phyloP scores from a whole-genome alignment of 2,888 invertebrate genomes.

The Megalurothrips usitatus region DNA sequence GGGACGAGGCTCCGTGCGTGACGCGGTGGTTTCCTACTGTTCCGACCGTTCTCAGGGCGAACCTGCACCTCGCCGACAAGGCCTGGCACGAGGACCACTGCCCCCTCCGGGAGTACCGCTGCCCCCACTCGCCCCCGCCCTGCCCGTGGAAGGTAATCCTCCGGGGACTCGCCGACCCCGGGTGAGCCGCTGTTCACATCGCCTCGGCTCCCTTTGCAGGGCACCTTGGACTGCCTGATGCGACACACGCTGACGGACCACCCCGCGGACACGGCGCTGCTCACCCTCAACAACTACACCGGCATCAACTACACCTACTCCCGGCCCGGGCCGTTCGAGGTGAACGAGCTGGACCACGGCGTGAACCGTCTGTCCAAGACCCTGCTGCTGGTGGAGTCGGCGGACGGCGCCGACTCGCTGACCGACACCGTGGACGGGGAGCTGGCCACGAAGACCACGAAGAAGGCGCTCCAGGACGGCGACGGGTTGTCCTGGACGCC shows the following conservation, averaged over 20 bases:
- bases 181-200: background rate
- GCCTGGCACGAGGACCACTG: slow-evolving; percentile 9
- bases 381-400: background rate
- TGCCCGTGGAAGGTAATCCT: background rate
- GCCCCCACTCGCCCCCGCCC: background rate
- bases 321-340: background rate
- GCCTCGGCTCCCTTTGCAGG: background rate
- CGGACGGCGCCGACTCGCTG: background rate
- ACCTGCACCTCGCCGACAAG: background rate
- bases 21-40: too few species aligned
- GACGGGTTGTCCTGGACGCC: background rate
- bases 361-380: background rate
- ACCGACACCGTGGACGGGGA: background rate
- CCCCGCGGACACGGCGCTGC: background rate
- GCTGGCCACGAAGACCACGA: background rate
- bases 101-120: background rate
- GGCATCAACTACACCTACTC: background rate
- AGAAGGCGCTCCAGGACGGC: background rate
- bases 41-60: background rate
- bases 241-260: background rate
- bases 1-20: too few species aligned
- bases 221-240: background rate
- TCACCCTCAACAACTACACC: background rate
- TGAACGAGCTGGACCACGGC: background rate
- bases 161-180: background rate